Base-by-base conservation (phyloP, 2,113 vertebrate species). In the Oreochromis niloticus region DNA sequence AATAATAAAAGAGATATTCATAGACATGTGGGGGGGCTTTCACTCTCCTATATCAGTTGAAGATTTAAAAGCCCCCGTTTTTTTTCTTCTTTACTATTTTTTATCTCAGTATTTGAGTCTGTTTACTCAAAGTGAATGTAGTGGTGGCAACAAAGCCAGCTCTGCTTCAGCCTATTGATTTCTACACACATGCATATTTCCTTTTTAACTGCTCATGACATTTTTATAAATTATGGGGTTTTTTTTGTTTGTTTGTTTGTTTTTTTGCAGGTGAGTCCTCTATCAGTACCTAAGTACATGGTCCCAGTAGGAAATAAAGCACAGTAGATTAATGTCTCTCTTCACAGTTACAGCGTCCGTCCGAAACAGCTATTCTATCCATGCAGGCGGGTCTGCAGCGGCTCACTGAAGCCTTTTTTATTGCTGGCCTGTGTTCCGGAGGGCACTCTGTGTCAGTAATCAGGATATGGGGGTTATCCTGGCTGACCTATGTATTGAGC, bases 381-480 rank as follows among this genome's bases (percentile, higher is more conserved):
- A 43, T 55, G 22, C 88, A 87, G 87, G 55, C 41, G 3, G 82
- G 80, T 85, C 81, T 90, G 89, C 78, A 71, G 93, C 86, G 81
- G 90, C 92, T 91, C 89, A 84, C 32, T 92, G 84, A 91, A 90
- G 90, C 82, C 73, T 71, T 86, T 94, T 94, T 95, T 95, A 94
- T 93, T 91, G 88, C 91, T 89, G 91, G 87, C 89, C 94, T 93
- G 12, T 92, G 95, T 94, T 96, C 93, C 95, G 92, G 94, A 88
- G 96, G 95, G 87, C 94, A 90, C 85, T 83, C 89, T 91, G 95
- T 96, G 94, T 93, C 94, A 95, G 95, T 95, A 95, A 96, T 97
- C 96, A 96, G 96, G 96, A 96, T 96, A 96, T 96, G 94, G 95
- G 96, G 96, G 96, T 97, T 96, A 97, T 97, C 96, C 96, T 97